Evolutionary conservation across 2,113 vertebrate genomes (phyloP), one percentile per base, ranked within the genome.

Genomic region (Tenebrosternarchus preto): DNA sequence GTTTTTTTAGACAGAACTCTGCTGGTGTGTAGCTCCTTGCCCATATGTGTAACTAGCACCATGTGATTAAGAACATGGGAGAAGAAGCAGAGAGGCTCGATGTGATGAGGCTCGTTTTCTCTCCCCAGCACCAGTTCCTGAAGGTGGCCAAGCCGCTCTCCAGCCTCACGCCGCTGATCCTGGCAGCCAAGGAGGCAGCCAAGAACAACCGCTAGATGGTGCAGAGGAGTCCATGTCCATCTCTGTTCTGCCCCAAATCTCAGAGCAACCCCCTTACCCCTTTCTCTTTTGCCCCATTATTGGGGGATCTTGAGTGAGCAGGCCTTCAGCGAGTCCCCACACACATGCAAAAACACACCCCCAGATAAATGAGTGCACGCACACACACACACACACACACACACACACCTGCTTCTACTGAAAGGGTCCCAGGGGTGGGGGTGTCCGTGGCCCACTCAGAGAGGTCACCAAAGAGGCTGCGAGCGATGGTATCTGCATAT

Each of bases 61-160:
- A 11, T 6, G 22, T 43, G 36, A 69, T 24, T 46, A 43, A 43
- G 5, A 43, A 12, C 12, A 25, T 16, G 15, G 4, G 22, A 24
- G 43, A 20, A 4, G 33, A 3, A 11, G 4, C 25, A 12, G 31
- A 72, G 5, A 31, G n/a, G 29, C 25, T 57, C 25, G 9, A 27
- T 17, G 11, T 36, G 9, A 11, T 27, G 22, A 53, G 3, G 0
- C 39, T 20, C 53, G 15, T 71, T 33, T 43, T 16, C 31, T 36
- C 33, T 76, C 63, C 73, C 27, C 87, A 99, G 97, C 97, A 99
- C 87, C 97, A 96, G 80, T 99, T 99, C 84, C 91, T 99, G 89
- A 99, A 98, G 90, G 93, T 97, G 83, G 97, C 97, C 36, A 98
- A 98, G 87, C 97, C 97, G 2, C 93, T 99, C 0, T 98, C 97